Evolutionary conservation across 2,797 vertebrate species (phyloP).

Genomic region (Sarcophilus harrisii): DNA sequence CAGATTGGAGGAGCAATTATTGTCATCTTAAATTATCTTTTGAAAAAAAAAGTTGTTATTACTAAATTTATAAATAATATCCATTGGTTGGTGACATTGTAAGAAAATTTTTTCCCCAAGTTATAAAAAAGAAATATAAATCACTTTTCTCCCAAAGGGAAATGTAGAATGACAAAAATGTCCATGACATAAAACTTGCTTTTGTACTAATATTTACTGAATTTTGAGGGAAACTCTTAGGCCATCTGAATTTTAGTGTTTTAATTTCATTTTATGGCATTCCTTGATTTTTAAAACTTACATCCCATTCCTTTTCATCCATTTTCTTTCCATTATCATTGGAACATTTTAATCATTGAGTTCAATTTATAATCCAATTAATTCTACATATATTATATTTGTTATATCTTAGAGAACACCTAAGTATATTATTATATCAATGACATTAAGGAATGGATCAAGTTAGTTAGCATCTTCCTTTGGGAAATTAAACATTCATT

Average conservation of each 20-base stretch:
- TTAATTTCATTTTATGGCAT: constrained; percentile 35
- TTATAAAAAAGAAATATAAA: constrained; percentile 53
- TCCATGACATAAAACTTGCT: constrained; percentile 69
- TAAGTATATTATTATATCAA: not conserved
- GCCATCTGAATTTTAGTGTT: constrained; percentile 3
- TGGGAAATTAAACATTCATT: not conserved
- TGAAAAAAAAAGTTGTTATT: constrained; percentile 52
- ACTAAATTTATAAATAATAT: constrained; percentile 62
- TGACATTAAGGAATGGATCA: not conserved
- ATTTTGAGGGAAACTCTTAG: constrained; percentile 26
- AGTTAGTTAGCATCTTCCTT: constrained; percentile 13
- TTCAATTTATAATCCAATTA: constrained; percentile 34
- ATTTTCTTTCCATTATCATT: not conserved
- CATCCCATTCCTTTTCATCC: not conserved
- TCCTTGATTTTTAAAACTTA: constrained; percentile 32
- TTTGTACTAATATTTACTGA: constrained; percentile 43
- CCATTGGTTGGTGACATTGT: constrained; percentile 11
- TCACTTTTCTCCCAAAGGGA: not conserved
- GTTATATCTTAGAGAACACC: not conserved
- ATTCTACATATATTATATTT: not conserved
- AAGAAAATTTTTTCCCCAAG: constrained; percentile 53
- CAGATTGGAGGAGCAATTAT: constrained; percentile 74
- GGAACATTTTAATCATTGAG: not conserved
- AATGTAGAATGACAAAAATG: constrained; percentile 34
- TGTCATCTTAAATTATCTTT: constrained; percentile 39